phyloP scores from a whole-genome alignment of 2,888 invertebrate species.

The Ametastegia equiseti region DNA sequence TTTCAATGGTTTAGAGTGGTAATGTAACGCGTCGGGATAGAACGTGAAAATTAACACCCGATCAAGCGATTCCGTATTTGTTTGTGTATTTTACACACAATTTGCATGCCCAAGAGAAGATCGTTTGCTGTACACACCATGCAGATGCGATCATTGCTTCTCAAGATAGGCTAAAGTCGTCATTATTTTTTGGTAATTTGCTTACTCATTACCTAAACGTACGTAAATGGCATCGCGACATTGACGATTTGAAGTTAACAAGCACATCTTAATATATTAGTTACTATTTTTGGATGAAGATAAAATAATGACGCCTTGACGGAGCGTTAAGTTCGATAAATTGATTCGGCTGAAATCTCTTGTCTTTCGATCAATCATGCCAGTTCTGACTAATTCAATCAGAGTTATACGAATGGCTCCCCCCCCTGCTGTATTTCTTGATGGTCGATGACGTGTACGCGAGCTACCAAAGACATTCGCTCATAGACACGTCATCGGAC shows the following conservation, averaged over 20 bases:
- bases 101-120: neutral
- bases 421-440: neutral
- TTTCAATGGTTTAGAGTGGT: too few species aligned
- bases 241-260: too few species aligned
- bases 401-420: neutral
- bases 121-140: neutral
- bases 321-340: neutral
- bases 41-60: neutral
- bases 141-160: too few species aligned
- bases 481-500: constrained; percentile 36
- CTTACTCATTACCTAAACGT: too few species aligned
- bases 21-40: too few species aligned
- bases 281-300: too few species aligned
- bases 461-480: neutral
- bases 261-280: too few species aligned
- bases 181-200: too few species aligned
- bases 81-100: neutral
- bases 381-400: neutral
- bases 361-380: neutral
- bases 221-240: too few species aligned
- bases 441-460: constrained; percentile 35
- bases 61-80: neutral
- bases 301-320: too few species aligned
- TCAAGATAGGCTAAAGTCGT: too few species aligned
- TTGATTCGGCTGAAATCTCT: neutral